Percentiles rank a stretch among this genome's conserved stretches.
Conservation (phyloP, 2,113 vertebrate genomes). For the Tenebrosternarchus preto region DNA sequence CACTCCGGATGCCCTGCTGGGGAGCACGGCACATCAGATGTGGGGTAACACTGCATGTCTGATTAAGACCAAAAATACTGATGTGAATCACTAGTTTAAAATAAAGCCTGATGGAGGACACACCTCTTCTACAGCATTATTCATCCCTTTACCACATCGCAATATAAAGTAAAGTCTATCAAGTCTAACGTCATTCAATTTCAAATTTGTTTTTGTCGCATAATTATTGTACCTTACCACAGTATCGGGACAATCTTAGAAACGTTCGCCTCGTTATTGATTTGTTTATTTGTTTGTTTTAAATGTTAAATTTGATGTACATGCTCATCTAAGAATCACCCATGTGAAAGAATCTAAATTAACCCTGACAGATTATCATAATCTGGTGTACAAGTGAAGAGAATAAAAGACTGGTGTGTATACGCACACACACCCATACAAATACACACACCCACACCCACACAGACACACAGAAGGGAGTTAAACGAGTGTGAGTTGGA, state of each 20-base stretch:
- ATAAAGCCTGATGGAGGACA: neutral
- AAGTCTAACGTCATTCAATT: too few species aligned
- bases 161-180: neutral
- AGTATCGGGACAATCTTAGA: too few species aligned
- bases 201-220: neutral
- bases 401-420: neutral
- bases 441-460: neutral
- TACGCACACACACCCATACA: neutral
- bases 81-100: neutral
- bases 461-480: neutral
- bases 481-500: neutral
- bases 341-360: too few species aligned
- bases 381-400: neutral
- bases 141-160: neutral
- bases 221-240: neutral
- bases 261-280: too few species aligned
- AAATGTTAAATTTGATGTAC: too few species aligned
- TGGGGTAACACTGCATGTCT: neutral
- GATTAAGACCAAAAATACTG: neutral
- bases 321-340: too few species aligned
- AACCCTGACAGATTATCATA: neutral
- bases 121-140: neutral
- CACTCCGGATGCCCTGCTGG: too few species aligned
- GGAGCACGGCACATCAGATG: too few species aligned
- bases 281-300: too few species aligned